Evolutionary conservation across 2,888 invertebrate genomes (phyloP).

Genomic region (Lepetodrilus schrolli): DNA sequence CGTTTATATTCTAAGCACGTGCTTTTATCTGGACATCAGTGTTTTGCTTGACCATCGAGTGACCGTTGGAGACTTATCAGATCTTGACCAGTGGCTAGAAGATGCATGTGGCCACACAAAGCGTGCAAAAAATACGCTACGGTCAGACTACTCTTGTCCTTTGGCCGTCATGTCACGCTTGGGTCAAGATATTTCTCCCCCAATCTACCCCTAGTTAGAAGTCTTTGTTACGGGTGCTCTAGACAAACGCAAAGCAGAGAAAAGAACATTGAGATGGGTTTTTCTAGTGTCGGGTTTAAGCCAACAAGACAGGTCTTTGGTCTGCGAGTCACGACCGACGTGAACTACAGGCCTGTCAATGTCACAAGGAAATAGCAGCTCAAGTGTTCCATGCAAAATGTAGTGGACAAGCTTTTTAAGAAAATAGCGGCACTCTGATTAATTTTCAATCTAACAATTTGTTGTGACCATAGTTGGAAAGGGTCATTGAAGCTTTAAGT

Average conservation of each 20-base stretch:
- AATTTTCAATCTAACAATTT: constrained; percentile 4
- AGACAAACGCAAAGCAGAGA: constrained; percentile 11
- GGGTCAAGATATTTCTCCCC: constrained; percentile 15
- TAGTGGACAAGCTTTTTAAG: neutral
- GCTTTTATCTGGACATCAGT: neutral
- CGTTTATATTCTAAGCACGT: no score
- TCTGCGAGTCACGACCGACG: constrained; percentile 5
- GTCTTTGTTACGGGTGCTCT: constrained; percentile 2
- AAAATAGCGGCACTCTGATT: neutral
- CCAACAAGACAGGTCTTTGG: constrained; percentile 12
- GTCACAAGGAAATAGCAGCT: no score
- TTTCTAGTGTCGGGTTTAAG: constrained; percentile 12
- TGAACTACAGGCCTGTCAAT: neutral
- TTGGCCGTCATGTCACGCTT: constrained; percentile 6
- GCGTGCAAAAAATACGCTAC: constrained; percentile 17
- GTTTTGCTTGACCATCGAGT: constrained; percentile 21
- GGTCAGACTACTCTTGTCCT: constrained; percentile 12
- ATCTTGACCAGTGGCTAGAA: neutral
- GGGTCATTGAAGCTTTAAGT: neutral
- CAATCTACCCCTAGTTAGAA: constrained; percentile 8
- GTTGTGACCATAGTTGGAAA: neutral
- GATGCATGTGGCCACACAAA: constrained; percentile 9
- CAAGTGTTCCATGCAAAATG: neutral
- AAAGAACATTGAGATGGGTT: constrained; percentile 21
- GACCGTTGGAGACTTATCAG: constrained; percentile 6